These are phyloP conservation scores for Bovichtus diacanthus DNA, from an alignment of 2,797 vertebrate genomes.

Conservation along the genomic window DNA sequence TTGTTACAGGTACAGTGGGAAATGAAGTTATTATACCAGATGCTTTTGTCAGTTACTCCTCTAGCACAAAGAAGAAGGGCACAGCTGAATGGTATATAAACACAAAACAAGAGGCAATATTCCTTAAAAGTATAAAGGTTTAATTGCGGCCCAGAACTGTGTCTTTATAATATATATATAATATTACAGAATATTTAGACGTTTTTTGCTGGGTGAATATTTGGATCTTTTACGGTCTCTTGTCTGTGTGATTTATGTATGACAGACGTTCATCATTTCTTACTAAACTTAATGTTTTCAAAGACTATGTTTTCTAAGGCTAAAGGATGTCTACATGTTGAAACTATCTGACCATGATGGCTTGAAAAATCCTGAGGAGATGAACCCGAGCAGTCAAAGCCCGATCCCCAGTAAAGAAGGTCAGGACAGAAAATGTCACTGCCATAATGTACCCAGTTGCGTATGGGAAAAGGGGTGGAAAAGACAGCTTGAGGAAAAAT, in stretches of 20 bases:
- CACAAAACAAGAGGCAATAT: conserved; percentile 42
- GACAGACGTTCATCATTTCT: conserved; percentile 51
- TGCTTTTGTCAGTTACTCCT: conserved; percentile 86
- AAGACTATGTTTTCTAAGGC: conserved; percentile 59
- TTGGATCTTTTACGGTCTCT: conserved; percentile 29
- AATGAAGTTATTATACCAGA: conserved; percentile 84
- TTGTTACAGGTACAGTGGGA: conserved; percentile 96
- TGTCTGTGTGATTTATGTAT: conserved; percentile 27
- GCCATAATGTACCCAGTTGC: conserved; percentile 83
- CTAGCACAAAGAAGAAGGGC: conserved; percentile 65
- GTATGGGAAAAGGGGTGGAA: conserved; percentile 73
- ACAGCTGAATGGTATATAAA: conserved; percentile 51
- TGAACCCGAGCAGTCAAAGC: conserved; percentile 83
- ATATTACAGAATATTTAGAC: background rate
- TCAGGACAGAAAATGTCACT: conserved; percentile 87
- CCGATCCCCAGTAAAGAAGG: conserved; percentile 80
- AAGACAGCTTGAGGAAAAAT: conserved; percentile 77
- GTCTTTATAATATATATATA: background rate
- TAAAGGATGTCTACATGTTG: conserved; percentile 72
- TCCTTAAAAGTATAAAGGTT: conserved; percentile 29
- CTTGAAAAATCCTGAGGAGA: conserved; percentile 83
- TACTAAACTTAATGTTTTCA: conserved; percentile 58
- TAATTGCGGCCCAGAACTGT: conserved; percentile 1
- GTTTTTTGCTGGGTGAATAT: background rate
- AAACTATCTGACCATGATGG: conserved; percentile 78